Evolutionary conservation across 2,797 vertebrate species (phyloP).

Genomic region (Micropoecilia bifurca): DNA sequence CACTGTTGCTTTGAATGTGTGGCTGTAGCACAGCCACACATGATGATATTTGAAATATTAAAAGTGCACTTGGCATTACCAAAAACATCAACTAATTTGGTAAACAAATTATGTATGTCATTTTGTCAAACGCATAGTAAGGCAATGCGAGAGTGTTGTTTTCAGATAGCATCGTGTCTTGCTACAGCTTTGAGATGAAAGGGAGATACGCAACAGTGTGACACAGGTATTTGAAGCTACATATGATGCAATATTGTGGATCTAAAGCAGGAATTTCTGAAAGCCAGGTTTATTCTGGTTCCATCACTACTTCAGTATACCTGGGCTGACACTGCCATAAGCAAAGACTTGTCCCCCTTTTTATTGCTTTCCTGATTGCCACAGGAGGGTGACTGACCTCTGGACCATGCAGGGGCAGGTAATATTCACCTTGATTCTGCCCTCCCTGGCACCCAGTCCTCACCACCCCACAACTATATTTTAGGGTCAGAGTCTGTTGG

Average conservation of each 20-base stretch:
- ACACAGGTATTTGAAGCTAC: neutral
- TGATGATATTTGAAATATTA: neutral
- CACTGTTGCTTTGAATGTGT: neutral
- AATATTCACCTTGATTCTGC: conserved; percentile 66
- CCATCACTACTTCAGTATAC: conserved; percentile 37
- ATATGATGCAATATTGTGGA: conserved; percentile 4
- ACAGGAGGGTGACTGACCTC: conserved; percentile 67
- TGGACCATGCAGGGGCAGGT: conserved; percentile 44
- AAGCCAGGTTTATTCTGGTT: conserved; percentile 20
- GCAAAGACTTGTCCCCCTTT: conserved; percentile 46
- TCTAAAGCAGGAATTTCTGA: conserved; percentile 14
- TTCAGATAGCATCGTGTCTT: neutral
- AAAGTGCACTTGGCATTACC: neutral
- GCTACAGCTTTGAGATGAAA: neutral
- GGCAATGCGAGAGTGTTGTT: neutral
- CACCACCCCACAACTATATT: conserved; percentile 47
- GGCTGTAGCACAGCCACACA: neutral
- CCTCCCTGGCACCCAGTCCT: conserved; percentile 39
- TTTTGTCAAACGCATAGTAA: neutral
- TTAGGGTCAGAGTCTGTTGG: conserved; percentile 62
- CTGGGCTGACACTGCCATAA: conserved; percentile 44
- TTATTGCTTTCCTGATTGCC: conserved; percentile 67
- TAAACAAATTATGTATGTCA: neutral
- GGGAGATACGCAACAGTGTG: neutral
- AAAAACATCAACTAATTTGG: neutral